Evolutionary conservation across 1,140 invertebrate genomes (phyloP), one percentile per base, ranked within the genome.

Genomic region (Aporrectodea caliginosa): DNA sequence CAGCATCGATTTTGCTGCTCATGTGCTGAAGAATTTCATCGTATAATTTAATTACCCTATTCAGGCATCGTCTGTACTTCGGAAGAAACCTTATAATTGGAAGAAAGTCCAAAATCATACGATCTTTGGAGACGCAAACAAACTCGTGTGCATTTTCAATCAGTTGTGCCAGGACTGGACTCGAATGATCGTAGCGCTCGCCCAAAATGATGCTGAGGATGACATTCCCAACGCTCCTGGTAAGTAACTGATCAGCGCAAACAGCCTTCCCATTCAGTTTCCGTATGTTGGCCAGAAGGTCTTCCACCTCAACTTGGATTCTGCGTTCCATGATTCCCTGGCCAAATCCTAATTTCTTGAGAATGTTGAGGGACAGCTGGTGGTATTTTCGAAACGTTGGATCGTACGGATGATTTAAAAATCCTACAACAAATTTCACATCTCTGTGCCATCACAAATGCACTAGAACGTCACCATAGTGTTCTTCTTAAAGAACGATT

Each of bases 341-440:
- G 30, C 75, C 43, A 27, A 76, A 76, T 29, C 75, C 75, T 35
- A 76, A 76, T n/a, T 43, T 12, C n/a, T 76, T 76, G 16, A 76
- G 43, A 1, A 76, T n/a, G 33, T 35, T 43, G 16, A 76, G 14
- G 1, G 35, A 58, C 0, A 76, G 34, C 43, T 58, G 33, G n/a
- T 76, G 75, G 27, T 27, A 2, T 35, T 27, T 76, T 35, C 43
- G 34, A 27, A 35, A 76, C 0, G 34, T 2, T 1, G 33, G 32
- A 76, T 35, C 27, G n/a, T 1, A 43, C 33, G 33, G 16, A 14
- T 58, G n/a, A 2, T 12, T 1, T 30, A 35, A 1, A 0, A 43
- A 1, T n/a, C 75, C 75, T 76, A 14, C 6, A 2, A 34, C n/a
- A n/a, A n/a, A n/a, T n/a, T n/a, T n/a, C n/a, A n/a, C n/a, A n/a